Conservation (phyloP, 2,888 invertebrate species). For the Ceramica pisi region DNA sequence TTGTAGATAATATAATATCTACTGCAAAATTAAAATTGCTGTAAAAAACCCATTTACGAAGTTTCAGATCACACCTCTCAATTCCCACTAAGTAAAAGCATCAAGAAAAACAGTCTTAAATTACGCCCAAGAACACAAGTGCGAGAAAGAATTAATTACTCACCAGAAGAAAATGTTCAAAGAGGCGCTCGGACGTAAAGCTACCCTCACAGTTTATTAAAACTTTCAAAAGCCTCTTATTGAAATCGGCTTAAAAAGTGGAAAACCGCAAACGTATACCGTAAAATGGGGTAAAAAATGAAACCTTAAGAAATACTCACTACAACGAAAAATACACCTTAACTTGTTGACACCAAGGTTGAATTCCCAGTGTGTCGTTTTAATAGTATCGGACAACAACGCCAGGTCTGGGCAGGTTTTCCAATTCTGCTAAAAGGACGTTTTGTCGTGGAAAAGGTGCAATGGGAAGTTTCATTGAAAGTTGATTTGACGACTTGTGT, state of each 20-base stretch:
- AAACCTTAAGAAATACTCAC: conserved; percentile 19
- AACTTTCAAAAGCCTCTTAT: conserved; percentile 72
- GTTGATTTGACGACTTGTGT: conserved; percentile 52
- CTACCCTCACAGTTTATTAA: conserved; percentile 67
- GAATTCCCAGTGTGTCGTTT: not conserved
- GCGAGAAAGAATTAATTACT: conserved; percentile 34
- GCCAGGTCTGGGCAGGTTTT: conserved; percentile 43
- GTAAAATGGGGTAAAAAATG: conserved; percentile 60
- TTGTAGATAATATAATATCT: not conserved
- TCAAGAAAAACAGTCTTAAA: conserved; percentile 20
- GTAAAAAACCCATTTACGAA: not conserved
- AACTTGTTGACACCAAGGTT: fast-evolving
- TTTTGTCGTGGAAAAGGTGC: conserved; percentile 54
- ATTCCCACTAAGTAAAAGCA: conserved; percentile 20
- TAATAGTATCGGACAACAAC: conserved; percentile 50
- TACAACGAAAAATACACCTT: conserved; percentile 20
- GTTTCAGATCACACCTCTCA: not conserved
- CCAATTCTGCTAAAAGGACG: conserved; percentile 60
- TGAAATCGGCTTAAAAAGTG: conserved; percentile 70
- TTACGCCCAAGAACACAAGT: conserved; percentile 23
- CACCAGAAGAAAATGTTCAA: conserved; percentile 46
- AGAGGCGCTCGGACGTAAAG: conserved; percentile 53
- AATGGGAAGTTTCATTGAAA: conserved; percentile 42
- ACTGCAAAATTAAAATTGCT: not conserved
- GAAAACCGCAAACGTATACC: conserved; percentile 63